These are phyloP conservation scores for Rallus crepitans DNA, from an alignment of 2,797 vertebrate genomes.

Conservation along the genomic window DNA sequence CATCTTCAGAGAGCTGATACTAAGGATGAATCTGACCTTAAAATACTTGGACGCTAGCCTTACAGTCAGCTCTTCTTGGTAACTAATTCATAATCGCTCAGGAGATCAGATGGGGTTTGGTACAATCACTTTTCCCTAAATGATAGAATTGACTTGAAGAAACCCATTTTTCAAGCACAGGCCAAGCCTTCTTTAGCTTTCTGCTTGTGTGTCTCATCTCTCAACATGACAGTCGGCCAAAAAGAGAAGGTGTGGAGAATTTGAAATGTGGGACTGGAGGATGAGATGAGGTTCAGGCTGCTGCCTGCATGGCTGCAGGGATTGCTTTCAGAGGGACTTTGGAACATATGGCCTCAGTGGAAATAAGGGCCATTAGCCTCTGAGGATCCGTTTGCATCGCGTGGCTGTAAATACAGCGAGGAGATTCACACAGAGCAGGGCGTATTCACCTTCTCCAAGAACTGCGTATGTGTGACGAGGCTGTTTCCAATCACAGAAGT, in stretches of 20 bases:
- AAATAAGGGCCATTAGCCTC: neutral
- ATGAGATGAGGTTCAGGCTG: accelerated
- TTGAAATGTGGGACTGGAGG: neutral
- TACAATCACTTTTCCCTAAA: neutral
- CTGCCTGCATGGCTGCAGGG: neutral
- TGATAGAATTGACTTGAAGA: neutral
- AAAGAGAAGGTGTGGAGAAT: neutral
- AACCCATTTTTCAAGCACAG: neutral
- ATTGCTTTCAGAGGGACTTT: neutral
- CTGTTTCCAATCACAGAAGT: neutral
- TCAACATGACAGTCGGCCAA: neutral
- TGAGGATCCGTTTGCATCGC: neutral
- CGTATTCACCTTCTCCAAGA: neutral
- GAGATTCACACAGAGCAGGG: neutral
- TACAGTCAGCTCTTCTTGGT: neutral
- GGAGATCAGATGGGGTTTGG: neutral
- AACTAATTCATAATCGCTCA: neutral
- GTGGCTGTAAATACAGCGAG: accelerated
- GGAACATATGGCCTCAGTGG: neutral
- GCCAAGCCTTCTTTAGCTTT: neutral
- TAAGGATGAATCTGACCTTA: neutral
- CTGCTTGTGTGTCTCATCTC: neutral
- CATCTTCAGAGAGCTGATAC: neutral
- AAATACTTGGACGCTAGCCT: neutral
- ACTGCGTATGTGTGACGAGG: neutral